These are phyloP conservation scores for Chromis chromis DNA, from an alignment of 2,797 vertebrate species.

Conservation along the genomic window DNA sequence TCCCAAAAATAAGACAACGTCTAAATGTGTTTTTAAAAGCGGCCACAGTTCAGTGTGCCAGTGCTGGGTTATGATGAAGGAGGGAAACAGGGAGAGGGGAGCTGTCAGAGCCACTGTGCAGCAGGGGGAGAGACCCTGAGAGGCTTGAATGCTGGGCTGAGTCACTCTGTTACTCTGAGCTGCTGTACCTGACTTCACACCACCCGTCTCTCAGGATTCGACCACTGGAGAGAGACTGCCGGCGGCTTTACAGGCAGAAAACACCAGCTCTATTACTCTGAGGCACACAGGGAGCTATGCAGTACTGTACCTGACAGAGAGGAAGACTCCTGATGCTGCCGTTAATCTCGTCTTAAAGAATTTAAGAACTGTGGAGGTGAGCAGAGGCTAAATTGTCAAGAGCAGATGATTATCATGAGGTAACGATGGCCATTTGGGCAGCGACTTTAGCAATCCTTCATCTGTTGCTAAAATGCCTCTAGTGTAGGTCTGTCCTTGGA, in stretches of 20 bases:
- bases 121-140: constrained; percentile 23
- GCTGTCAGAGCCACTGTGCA: constrained; percentile 37
- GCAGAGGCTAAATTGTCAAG: constrained; percentile 26
- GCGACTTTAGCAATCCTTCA: constrained; percentile 25
- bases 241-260: constrained; percentile 41
- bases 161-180: constrained; percentile 37
- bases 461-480: constrained; percentile 30
- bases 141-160: constrained; percentile 40
- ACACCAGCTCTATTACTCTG: constrained; percentile 44
- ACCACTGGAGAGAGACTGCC: constrained; percentile 47
- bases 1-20: constrained; percentile 18
- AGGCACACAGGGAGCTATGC: constrained; percentile 15
- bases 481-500: constrained; percentile 54
- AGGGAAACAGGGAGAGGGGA: constrained; percentile 12
- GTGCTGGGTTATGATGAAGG: constrained; percentile 33
- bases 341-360: constrained; percentile 27
- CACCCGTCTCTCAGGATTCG: constrained; percentile 51
- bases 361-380: neutral
- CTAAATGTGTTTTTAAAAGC: constrained; percentile 21
- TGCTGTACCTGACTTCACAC: constrained; percentile 42
- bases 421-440: constrained; percentile 20
- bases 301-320: constrained; percentile 19
- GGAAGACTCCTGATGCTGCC: neutral
- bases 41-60: constrained; percentile 13
- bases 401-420: constrained; percentile 16